Base-by-base conservation (phyloP, 2,797 vertebrate species). In the Pseudomugil gertrudae region DNA sequence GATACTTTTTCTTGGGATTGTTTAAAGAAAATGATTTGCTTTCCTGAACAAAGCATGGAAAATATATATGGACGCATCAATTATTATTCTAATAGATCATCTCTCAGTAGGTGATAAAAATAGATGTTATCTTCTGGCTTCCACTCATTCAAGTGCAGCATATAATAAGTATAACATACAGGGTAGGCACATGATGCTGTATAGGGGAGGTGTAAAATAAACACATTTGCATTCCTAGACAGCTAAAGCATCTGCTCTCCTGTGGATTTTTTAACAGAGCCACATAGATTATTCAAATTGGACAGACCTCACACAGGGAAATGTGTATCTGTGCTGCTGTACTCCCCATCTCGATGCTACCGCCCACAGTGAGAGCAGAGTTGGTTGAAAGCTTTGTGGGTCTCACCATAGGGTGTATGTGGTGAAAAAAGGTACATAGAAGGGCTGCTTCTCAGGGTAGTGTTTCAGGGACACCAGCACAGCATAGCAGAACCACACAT, bases 401-500 rank as follows among this genome's bases (percentile, higher is more conserved):
- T 84, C 96, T 94, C 86, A 97, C 96, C 96, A 98, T 66, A 97
- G 93, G 0, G 96, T 96, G 86, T 97, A 98, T 0, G 96, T 94
- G 45, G 96, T 95, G 86, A 97, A 96, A 93, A 98, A 97, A 21
- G 96, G 96, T 66, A 97, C 89, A 13, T 97, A 98, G 88, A 98
- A 98, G 13, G 95, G 94, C 74, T 96, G 96, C 61, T 96, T 97
- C 87, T 97, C 96, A 0, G 96, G 96, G 72, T 95, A 96, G 82
- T 94, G 96, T 70, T 97, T 96, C 74, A 97, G 93, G 1, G 96
- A 96, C 83, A 96, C 86, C 58, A 97, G 93, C 53, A 98, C 96
- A 0, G 96, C 96, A 0, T 96, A 96, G 91, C 95, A 95, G 92
- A 98, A 98, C 96, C 96, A 98, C 73, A 96, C 95, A 2, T 96